Evolutionary conservation across 1,140 invertebrate genomes (phyloP).

Genomic region (Wiebesia pumilae): DNA sequence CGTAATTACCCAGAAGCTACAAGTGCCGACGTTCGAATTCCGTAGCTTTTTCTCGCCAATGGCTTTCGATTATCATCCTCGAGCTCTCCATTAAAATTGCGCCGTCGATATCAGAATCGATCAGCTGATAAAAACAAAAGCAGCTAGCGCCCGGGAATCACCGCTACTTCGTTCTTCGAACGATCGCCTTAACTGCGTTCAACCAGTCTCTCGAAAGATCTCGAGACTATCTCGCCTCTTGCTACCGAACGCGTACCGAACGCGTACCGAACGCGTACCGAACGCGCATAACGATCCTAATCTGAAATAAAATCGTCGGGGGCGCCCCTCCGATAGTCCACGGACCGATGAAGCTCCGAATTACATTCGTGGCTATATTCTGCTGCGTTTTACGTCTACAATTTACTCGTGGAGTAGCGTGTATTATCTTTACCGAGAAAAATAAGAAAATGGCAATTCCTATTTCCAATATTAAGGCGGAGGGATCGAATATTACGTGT

Average conservation of each 20-base stretch:
- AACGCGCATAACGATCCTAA: constrained; percentile 28
- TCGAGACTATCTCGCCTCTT: neutral
- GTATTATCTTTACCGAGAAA: neutral
- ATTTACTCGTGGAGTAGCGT: neutral
- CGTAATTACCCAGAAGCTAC: neutral
- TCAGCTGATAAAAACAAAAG: constrained; percentile 22
- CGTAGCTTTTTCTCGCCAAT: neutral
- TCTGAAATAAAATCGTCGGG: constrained; percentile 51
- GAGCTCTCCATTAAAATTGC: neutral
- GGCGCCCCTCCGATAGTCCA: constrained; percentile 30
- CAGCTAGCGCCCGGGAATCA: neutral
- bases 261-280: too few relatives aligned
- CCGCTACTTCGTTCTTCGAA: neutral
- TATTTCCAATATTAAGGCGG: neutral
- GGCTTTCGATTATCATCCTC: constrained; percentile 2
- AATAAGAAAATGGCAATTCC: neutral
- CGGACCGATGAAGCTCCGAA: neutral
- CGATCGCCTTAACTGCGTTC: constrained; percentile 19
- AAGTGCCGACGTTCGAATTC: neutral
- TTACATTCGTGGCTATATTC: constrained; percentile 30
- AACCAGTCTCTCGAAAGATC: neutral
- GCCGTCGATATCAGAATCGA: constrained; percentile 14
- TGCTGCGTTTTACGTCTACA: neutral
- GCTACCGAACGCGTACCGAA: neutral
- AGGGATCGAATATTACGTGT: neutral